Conservation (phyloP, 2,113 vertebrate species). For the Machaerirhynchus nigripectus region DNA sequence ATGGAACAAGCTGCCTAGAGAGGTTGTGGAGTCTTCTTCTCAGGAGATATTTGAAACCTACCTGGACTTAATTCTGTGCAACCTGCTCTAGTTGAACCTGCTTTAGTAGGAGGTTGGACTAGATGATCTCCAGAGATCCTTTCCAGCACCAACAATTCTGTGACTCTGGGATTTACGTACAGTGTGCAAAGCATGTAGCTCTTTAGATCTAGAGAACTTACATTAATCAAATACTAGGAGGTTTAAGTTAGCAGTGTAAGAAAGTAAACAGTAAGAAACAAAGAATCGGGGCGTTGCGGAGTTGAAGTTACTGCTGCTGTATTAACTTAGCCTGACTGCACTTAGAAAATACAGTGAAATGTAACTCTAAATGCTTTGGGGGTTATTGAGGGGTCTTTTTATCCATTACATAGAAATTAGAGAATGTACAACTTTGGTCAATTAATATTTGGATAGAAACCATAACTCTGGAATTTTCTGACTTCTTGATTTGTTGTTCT, state of each 20-base stretch:
- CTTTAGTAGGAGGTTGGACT: not conserved
- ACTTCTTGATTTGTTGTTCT: not conserved
- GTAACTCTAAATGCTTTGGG: not conserved
- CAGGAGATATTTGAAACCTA: not conserved
- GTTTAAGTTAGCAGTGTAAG: not conserved
- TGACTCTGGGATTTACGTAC: not conserved
- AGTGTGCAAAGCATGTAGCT: not conserved
- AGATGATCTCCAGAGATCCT: not conserved
- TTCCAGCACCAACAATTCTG: not conserved
- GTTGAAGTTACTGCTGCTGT: not conserved
- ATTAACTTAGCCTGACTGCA: not conserved
- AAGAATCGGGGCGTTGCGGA: not conserved
- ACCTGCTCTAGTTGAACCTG: not conserved
- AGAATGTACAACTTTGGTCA: not conserved
- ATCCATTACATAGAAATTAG: not conserved
- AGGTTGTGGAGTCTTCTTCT: not conserved
- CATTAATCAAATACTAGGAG: not conserved
- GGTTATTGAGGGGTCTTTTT: not conserved
- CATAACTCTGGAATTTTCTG: not conserved
- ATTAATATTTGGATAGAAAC: not conserved
- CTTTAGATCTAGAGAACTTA: too few relatives aligned
- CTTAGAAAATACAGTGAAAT: not conserved
- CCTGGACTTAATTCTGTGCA: not conserved
- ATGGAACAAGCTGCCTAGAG: not conserved
- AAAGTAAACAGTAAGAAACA: not conserved